phyloP scores from a whole-genome alignment of 2,113 vertebrate species.

The Pavo muticus region DNA sequence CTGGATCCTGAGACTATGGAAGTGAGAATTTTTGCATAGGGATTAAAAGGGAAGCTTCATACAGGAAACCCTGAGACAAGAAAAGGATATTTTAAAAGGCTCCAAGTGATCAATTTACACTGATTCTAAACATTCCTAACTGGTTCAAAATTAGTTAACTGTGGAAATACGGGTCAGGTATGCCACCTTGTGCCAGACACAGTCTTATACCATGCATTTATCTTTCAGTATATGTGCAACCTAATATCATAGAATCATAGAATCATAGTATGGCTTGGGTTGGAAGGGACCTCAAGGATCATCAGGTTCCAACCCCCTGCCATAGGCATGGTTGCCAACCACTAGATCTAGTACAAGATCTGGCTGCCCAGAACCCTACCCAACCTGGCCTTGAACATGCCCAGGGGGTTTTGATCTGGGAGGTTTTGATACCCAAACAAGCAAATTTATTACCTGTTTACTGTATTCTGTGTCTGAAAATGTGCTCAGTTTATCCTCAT shows the following conservation, averaged over 20 bases:
- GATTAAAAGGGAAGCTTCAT: not conserved
- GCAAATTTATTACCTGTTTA: slow-evolving; percentile 65
- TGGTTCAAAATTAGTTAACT: not conserved
- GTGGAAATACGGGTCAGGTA: not conserved
- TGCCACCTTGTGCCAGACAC: not conserved
- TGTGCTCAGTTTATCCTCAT: slow-evolving; percentile 52
- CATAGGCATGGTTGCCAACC: no score
- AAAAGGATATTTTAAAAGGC: not conserved
- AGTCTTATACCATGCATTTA: not conserved
- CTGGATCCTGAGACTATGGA: not conserved
- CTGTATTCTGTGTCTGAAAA: slow-evolving; percentile 52
- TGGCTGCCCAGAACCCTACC: no score
- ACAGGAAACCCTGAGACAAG: not conserved
- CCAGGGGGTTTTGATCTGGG: no score
- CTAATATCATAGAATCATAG: no score
- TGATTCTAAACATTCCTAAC: not conserved
- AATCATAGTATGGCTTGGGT: no score
- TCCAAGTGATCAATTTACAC: not conserved
- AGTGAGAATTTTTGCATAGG: not conserved
- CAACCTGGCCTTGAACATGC: no score
- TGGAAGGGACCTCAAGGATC: no score
- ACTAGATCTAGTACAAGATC: no score
- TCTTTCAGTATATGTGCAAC: not conserved
- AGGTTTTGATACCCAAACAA: not conserved
- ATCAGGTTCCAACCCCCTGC: no score